Evolutionary conservation across 2,113 vertebrate species (phyloP).

Genomic region (Thinocorus orbignyianus): DNA sequence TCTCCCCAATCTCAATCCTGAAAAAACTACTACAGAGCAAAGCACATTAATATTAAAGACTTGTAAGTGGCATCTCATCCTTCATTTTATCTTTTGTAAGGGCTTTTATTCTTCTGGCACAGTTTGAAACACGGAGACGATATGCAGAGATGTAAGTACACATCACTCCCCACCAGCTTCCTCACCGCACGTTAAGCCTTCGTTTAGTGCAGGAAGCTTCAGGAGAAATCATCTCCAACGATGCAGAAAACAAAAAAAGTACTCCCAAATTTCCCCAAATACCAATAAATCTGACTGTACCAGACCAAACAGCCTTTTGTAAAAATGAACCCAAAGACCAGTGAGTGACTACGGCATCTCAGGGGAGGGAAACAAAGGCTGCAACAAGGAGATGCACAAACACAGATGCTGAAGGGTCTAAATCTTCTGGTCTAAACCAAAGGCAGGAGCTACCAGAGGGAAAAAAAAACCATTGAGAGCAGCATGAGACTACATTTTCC

Average conservation of each 20-base stretch:
- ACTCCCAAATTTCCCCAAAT: background rate
- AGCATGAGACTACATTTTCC: rapidly evolving
- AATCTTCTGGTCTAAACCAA: background rate
- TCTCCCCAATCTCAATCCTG: background rate
- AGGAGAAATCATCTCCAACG: background rate
- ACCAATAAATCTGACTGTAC: background rate
- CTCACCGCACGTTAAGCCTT: background rate
- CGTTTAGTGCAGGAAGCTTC: background rate
- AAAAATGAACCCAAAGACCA: background rate
- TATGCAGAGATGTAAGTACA: background rate
- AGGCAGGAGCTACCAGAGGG: background rate
- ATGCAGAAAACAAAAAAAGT: background rate
- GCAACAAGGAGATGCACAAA: rapidly evolving
- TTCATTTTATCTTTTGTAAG: background rate
- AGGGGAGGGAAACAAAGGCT: background rate
- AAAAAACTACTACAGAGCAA: background rate
- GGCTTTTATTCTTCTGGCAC: background rate
- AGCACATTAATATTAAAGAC: background rate
- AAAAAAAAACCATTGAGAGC: background rate
- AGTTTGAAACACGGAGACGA: background rate
- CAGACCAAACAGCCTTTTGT: background rate
- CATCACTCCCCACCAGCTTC: background rate
- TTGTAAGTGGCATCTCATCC: background rate
- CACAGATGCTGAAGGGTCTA: background rate
- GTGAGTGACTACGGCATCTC: background rate